Evolutionary conservation across 2,797 vertebrate species (phyloP), one percentile per base, ranked within the genome.

Genomic region (Streptopelia turtur): DNA sequence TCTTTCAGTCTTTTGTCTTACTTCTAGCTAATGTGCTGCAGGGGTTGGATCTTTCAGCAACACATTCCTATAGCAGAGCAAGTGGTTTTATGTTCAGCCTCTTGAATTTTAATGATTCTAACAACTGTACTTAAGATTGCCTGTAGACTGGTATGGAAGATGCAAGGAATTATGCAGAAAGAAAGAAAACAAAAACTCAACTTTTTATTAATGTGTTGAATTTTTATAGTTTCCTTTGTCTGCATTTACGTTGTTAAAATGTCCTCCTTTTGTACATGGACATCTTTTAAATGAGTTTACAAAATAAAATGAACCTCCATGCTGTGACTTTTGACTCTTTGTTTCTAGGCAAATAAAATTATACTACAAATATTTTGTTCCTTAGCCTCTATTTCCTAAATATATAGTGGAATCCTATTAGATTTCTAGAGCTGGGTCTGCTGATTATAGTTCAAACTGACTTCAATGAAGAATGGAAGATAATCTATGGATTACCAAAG

Each of bases 261-360:
- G 17, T 68, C 83, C 31, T 33, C 27, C 85, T 95, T 93, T 92
- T 94, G 83, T 95, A 96, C 75, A 15, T 5, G 79, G 94, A 85
- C 78, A 87, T 91, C 28, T 96, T 95, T 95, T 95, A 91, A 93
- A 95, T 87, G 65, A 78, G 96, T 97, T 97, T 97, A 97, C 96
- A 97, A 91, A 97, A 94, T 63, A 94, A 95, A 97, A 79, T n/a
- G 6, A 70, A 84, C 79, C 84, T 88, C 75, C 69, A 45, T 89
- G 78, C 78, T 55, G 85, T 96, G 92, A 92, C 61, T 88, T 93
- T 39, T 47, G 85, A 89, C 74, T 64, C 30, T 91, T 83, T 94
- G 92, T 96, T 96, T 84, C n/a, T 68, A 90, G 41, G 72, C 86
- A 66, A 96, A 94, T 96, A 97, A 95, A 96, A 85, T 28, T 17